Evolutionary conservation across 2,113 vertebrate species (phyloP).

Genomic region (Melanotaenia duboulayi): DNA sequence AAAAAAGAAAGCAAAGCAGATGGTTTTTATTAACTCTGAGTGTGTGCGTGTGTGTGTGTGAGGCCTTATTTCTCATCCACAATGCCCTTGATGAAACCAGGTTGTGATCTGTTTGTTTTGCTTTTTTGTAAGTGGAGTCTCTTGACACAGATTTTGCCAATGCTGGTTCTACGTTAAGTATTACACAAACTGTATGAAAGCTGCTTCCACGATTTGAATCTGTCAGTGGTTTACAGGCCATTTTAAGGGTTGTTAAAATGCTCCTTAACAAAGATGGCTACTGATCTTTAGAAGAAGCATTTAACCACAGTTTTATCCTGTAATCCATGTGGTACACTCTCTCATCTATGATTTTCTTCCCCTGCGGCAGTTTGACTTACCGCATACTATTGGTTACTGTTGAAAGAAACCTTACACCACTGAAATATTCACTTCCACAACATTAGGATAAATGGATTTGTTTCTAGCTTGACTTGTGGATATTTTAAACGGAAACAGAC

Average conservation of each 20-base stretch:
- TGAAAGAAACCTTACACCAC: slow-evolving; percentile 1
- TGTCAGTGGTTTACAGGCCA: background rate
- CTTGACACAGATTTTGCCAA: slow-evolving; percentile 61
- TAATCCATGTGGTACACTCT: background rate
- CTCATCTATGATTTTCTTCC: slow-evolving; percentile 33
- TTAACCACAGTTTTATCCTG: slow-evolving; percentile 16
- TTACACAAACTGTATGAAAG: slow-evolving; percentile 38
- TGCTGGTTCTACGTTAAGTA: slow-evolving; percentile 36
- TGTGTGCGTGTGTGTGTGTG: slow-evolving; percentile 6
- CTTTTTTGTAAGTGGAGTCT: slow-evolving; percentile 15
- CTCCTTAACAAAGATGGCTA: slow-evolving; percentile 19
- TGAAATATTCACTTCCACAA: background rate
- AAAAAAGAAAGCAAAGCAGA: slow-evolving; percentile 35
- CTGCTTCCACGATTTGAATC: background rate
- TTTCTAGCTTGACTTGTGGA: slow-evolving; percentile 12
- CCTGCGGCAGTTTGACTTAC: slow-evolving; percentile 4
- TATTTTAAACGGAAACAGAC: slow-evolving; percentile 12
- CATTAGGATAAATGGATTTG: slow-evolving; percentile 2
- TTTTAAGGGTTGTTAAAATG: slow-evolving; percentile 25
- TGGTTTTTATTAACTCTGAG: slow-evolving; percentile 52
- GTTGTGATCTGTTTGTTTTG: slow-evolving; percentile 46
- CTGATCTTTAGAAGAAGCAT: slow-evolving; percentile 24
- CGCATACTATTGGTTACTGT: slow-evolving; percentile 8
- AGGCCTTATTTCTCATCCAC: slow-evolving; percentile 28
- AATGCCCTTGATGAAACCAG: slow-evolving; percentile 25